phyloP scores from a whole-genome alignment of 2,888 invertebrate genomes.

The Geophilus truncorum region DNA sequence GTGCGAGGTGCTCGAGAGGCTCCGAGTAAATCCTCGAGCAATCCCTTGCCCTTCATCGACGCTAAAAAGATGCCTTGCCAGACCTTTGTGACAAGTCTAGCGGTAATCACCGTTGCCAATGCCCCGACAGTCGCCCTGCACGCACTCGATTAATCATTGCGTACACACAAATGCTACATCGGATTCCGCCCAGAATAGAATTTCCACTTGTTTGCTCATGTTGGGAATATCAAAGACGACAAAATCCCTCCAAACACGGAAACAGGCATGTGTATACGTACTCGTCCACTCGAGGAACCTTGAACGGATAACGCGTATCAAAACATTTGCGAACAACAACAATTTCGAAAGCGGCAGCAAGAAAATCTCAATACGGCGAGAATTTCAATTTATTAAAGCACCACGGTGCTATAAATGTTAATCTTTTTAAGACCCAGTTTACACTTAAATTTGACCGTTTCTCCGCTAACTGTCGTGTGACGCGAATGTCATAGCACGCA shows the following conservation, averaged over 20 bases:
- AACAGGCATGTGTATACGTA: not conserved
- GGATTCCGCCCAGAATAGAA: not conserved
- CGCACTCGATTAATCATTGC: not conserved
- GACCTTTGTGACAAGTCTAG: not conserved
- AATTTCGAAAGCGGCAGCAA: too few species aligned
- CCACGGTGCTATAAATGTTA: too few species aligned
- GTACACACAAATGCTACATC: not conserved
- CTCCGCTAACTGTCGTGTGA: not conserved
- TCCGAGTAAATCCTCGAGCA: not conserved
- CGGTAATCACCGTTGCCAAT: not conserved
- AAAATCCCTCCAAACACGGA: not conserved
- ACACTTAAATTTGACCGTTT: too few species aligned
- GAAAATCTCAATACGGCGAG: too few species aligned
- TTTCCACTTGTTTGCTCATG: not conserved
- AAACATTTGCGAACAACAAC: too few species aligned
- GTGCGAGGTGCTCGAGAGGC: not conserved
- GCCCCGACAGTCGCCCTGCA: not conserved
- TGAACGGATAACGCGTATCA: too few species aligned
- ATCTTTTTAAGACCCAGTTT: too few species aligned
- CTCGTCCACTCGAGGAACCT: too few species aligned
- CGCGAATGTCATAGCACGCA: not conserved
- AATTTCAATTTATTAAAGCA: too few species aligned
- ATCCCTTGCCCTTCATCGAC: not conserved
- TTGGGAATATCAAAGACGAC: not conserved
- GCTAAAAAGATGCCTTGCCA: not conserved